Evolutionary conservation across 2,888 invertebrate species (phyloP).

Genomic region (Drosophila quinaria): DNA sequence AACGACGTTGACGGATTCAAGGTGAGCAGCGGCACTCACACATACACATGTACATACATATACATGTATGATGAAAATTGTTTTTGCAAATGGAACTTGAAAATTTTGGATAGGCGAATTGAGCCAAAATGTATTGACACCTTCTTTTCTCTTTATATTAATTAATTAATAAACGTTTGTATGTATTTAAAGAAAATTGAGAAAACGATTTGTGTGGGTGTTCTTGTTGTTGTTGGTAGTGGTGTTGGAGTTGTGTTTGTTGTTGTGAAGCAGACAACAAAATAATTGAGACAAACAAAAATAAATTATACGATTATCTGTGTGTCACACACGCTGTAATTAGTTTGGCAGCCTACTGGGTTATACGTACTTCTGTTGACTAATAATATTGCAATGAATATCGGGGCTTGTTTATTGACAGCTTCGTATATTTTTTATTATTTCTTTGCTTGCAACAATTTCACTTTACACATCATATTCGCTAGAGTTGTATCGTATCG

Average conservation of each 20-base stretch:
- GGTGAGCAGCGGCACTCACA: conserved; percentile 71
- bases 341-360: conserved; percentile 37
- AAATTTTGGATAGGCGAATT: conserved; percentile 61
- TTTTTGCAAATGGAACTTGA: conserved; percentile 53
- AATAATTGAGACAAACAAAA: conserved; percentile 45
- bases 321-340: conserved; percentile 23
- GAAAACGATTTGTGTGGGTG: conserved; percentile 26
- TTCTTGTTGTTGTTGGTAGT: conserved; percentile 13
- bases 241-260: conserved; percentile 28
- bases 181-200: conserved; percentile 14
- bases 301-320: conserved; percentile 24
- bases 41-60: background rate
- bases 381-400: conserved; percentile 26
- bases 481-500: too few species aligned
- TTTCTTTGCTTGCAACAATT: conserved; percentile 74
- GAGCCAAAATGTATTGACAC: conserved; percentile 33
- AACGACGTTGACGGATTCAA: conserved; percentile 58
- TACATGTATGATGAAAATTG: conserved; percentile 44
- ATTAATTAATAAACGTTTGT: conserved; percentile 3
- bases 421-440: conserved; percentile 58
- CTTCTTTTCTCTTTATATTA: conserved; percentile 18
- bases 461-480: conserved; percentile 68
- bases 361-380: conserved; percentile 45
- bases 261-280: conserved; percentile 56
- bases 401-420: conserved; percentile 37